phyloP scores from a whole-genome alignment of 2,888 invertebrate genomes.

The Cylloceria caligata region DNA sequence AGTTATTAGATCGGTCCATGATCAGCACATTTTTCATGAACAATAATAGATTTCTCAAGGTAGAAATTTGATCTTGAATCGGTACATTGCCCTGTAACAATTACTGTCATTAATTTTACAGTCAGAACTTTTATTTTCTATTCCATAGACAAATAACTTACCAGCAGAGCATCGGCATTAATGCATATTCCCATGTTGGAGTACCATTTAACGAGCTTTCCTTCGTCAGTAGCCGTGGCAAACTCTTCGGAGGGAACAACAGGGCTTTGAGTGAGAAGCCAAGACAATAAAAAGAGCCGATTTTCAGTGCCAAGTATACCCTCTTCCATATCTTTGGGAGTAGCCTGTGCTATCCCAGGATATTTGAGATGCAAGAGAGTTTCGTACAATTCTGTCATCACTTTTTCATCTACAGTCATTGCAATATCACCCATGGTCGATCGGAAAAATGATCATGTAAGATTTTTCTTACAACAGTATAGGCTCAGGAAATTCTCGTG shows the following conservation, averaged over 20 bases:
- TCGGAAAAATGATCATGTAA: background rate
- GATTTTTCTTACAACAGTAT: background rate
- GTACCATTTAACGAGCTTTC: conserved; percentile 73
- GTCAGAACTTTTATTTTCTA: conserved; percentile 3
- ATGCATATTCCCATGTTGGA: conserved; percentile 75
- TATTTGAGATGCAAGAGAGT: conserved; percentile 74
- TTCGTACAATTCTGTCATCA: conserved; percentile 73
- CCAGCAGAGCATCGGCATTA: conserved; percentile 73
- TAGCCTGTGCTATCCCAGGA: conserved; percentile 76
- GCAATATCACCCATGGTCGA: conserved; percentile 2
- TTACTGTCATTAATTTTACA: conserved; percentile 5
- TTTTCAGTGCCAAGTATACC: conserved; percentile 72
- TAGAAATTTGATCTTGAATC: conserved; percentile 71
- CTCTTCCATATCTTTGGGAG: conserved; percentile 68
- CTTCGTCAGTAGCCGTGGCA: conserved; percentile 56
- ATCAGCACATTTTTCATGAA: conserved; percentile 73
- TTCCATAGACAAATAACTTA: conserved; percentile 62
- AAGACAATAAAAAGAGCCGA: conserved; percentile 74
- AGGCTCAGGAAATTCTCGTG: background rate
- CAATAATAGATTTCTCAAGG: conserved; percentile 70
- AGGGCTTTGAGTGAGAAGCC: conserved; percentile 73
- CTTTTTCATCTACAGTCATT: conserved; percentile 66
- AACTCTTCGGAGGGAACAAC: conserved; percentile 61
- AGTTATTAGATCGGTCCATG: background rate
- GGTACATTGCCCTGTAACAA: conserved; percentile 75